These are phyloP conservation scores for Cotesia chilonis DNA, from an alignment of 1,140 invertebrate species.

Conservation along the genomic window DNA sequence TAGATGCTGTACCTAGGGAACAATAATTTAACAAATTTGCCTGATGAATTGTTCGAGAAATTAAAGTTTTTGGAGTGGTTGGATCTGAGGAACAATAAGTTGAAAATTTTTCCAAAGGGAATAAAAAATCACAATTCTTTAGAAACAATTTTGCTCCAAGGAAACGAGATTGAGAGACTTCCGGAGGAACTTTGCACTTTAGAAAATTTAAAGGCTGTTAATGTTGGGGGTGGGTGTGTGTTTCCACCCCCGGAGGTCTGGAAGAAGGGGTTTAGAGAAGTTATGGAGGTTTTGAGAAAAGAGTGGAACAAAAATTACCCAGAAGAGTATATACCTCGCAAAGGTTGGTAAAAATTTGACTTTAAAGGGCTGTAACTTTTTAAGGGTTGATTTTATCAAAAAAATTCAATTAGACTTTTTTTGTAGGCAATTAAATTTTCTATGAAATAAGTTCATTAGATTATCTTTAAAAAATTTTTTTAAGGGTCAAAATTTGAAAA, in stretches of 20 bases:
- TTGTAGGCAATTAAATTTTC: too few relatives aligned
- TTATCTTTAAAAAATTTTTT: too few relatives aligned
- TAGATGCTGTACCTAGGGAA: constrained; percentile 69
- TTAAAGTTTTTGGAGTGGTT: constrained; percentile 67
- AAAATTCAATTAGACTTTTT: too few relatives aligned
- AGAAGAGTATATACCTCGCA: constrained; percentile 40
- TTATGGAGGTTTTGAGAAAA: constrained; percentile 63
- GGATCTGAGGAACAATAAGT: constrained; percentile 68
- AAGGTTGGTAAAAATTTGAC: constrained; percentile 29
- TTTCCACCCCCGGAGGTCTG: constrained; percentile 65
- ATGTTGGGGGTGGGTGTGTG: constrained; percentile 64
- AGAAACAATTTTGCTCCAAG: constrained; percentile 68
- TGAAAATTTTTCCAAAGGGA: constrained; percentile 63
- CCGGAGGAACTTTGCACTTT: constrained; percentile 68
- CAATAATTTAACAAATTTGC: constrained; percentile 64
- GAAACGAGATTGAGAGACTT: constrained; percentile 66
- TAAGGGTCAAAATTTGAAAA: too few relatives aligned
- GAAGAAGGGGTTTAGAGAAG: constrained; percentile 56
- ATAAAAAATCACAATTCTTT: constrained; percentile 66
- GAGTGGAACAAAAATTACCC: constrained; percentile 61
- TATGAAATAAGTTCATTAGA: too few relatives aligned
- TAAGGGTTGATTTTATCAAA: too few relatives aligned
- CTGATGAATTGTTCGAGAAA: constrained; percentile 65
- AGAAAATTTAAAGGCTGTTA: constrained; percentile 65
- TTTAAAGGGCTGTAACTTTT: too few relatives aligned